These are phyloP conservation scores for Smutsia gigantea DNA, from an alignment of 2,797 vertebrate species.

Conservation along the genomic window DNA sequence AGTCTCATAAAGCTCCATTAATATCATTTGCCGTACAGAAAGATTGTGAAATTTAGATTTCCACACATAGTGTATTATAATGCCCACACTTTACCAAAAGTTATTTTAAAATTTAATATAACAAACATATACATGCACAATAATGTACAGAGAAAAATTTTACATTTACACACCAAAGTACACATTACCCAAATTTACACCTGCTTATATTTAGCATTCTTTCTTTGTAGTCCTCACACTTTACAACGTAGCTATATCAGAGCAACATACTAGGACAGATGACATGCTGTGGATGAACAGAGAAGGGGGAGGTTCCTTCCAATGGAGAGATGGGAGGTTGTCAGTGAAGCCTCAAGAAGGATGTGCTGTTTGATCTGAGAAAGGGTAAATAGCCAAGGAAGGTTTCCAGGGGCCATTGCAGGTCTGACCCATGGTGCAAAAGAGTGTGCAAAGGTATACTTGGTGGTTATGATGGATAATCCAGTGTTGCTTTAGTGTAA, in stretches of 20 bases:
- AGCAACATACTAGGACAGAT: not conserved
- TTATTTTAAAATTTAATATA: not conserved
- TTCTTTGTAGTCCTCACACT: not conserved
- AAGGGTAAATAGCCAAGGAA: not conserved
- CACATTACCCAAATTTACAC: not conserved
- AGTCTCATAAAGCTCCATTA: not conserved
- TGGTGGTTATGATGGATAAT: not conserved
- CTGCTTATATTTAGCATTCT: not conserved
- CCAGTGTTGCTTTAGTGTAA: not conserved
- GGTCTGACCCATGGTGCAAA: not conserved
- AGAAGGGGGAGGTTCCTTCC: not conserved
- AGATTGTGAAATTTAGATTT: not conserved
- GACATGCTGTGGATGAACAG: not conserved
- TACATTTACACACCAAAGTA: not conserved
- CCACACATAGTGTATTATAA: not conserved
- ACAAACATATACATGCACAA: not conserved
- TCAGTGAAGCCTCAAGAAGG: not conserved
- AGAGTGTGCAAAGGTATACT: not conserved
- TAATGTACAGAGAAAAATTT: not conserved
- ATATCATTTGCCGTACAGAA: not conserved
- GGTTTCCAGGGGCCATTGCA: not conserved
- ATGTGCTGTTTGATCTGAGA: not conserved
- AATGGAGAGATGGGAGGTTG: not conserved
- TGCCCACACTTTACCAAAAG: not conserved
- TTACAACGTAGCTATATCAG: not conserved